Base-by-base conservation (phyloP, 2,888 invertebrate genomes). In the Aricia artaxerxes region DNA sequence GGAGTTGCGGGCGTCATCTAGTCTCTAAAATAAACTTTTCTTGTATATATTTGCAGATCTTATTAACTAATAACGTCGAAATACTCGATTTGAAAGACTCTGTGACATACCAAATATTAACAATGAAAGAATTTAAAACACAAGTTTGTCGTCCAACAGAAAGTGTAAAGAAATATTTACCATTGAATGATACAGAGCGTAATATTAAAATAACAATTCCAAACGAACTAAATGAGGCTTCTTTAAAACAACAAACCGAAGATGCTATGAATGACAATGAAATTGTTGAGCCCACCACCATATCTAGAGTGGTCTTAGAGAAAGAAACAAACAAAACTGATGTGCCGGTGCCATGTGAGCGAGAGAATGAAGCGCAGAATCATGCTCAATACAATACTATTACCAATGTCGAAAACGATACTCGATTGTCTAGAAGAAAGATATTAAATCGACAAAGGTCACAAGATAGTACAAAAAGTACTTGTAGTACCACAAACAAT, bases 61-160 rank as follows among this genome's bases (percentile, higher is more conserved):
- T 91, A 35, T 79, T 92, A 60, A 85, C 88, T 16, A 87, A 89
- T 80, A 84, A 88, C 79, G 81, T 81, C 24, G 84, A 86, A 76
- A 81, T 89, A 60, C 80, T 86, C 57, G 81, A 79, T 69, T 83
- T 83, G 64, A 85, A 85, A 82, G 81, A 82, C 60, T 80, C 81
- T 3, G 81, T 82, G 44, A 79, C 81, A 13, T 81, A 87, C 40
- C 82, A 83, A 9, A 84, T 87, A 57, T 87, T 89, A 80, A 85
- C 85, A 38, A 81, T 88, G 4, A 80, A 82, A 57, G 86, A 90
- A 73, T 64, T 89, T 40, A 88, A 89, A 84, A 81, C 82, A 49
- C 75, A 82, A 64, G 69, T 84, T 82, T 80, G 73, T 73, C 24
- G 31, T 35, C 6, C n/a, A 79, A 72, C 76, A 80, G 77, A 3